phyloP scores from a whole-genome alignment of 2,797 vertebrate genomes.

The Lophotriccus pileatus region DNA sequence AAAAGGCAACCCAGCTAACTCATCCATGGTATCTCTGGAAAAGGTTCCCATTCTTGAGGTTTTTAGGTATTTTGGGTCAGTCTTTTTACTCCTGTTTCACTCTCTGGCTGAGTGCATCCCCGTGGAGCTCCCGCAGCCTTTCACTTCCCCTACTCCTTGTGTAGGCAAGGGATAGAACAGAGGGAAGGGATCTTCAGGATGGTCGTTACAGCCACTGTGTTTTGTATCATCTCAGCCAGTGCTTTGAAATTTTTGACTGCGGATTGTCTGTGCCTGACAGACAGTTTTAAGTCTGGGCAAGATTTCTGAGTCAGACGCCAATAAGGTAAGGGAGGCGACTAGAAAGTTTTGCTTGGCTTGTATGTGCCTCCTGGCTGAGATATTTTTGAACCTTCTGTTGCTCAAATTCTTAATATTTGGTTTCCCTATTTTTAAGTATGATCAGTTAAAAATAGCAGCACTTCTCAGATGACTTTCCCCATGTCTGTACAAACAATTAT shows the following conservation, averaged over 20 bases:
- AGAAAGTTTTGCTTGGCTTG: neutral
- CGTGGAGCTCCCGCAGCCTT: neutral
- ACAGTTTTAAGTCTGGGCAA: neutral
- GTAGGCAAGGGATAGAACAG: neutral
- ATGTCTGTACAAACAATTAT: neutral
- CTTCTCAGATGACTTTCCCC: neutral
- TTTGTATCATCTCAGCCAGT: neutral
- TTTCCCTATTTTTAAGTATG: neutral
- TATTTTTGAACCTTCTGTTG: neutral
- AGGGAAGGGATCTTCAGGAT: neutral
- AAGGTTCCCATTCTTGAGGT: neutral
- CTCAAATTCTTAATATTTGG: neutral
- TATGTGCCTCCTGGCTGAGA: neutral
- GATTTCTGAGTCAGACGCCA: neutral
- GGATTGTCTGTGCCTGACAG: neutral
- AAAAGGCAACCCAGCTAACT: neutral
- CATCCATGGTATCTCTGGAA: neutral
- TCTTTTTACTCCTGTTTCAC: neutral
- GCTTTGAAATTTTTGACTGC: neutral
- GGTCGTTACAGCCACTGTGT: neutral
- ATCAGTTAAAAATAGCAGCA: neutral
- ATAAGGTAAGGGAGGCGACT: neutral
- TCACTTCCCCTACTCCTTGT: neutral
- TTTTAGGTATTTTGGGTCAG: neutral
- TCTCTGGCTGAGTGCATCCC: neutral